These are phyloP conservation scores for Xenentodon cancila DNA, from an alignment of 2,797 vertebrate genomes.

Conservation along the genomic window DNA sequence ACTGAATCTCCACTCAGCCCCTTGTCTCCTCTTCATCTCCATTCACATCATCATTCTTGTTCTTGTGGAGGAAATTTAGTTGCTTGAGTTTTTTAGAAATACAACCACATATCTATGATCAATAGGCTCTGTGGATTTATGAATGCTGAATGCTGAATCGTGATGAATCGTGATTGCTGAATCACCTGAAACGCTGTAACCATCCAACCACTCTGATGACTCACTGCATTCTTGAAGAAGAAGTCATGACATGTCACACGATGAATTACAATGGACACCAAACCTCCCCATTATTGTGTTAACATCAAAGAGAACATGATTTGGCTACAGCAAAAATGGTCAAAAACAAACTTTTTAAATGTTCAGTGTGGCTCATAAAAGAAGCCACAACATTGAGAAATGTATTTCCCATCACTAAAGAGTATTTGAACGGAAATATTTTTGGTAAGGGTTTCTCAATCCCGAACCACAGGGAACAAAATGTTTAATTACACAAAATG, in stretches of 20 bases:
- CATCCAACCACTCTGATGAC: conserved; percentile 63
- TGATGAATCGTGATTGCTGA: too few relatives aligned
- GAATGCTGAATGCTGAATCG: too few relatives aligned
- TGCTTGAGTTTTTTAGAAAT: conserved; percentile 7
- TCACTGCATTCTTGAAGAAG: conserved; percentile 65
- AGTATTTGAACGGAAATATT: conserved; percentile 68
- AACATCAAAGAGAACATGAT: conserved; percentile 63
- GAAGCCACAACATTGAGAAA: conserved; percentile 69
- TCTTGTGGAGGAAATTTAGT: not conserved
- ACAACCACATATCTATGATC: conserved; percentile 32
- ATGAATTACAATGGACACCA: conserved; percentile 52
- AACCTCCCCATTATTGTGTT: conserved; percentile 61
- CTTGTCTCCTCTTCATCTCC: conserved; percentile 14
- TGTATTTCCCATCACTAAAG: conserved; percentile 47
- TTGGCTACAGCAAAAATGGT: conserved; percentile 55
- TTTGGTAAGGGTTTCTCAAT: conserved; percentile 55
- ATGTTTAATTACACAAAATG: conserved; percentile 57
- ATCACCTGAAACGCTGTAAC: conserved; percentile 62
- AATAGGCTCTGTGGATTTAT: conserved; percentile 45
- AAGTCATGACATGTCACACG: conserved; percentile 57
- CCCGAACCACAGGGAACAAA: conserved; percentile 45
- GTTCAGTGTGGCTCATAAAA: conserved; percentile 34
- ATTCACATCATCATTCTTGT: not conserved
- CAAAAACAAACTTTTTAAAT: conserved; percentile 69
- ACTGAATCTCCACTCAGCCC: conserved; percentile 33